These are phyloP conservation scores for Melanotaenia maccullochi DNA, from an alignment of 2,797 vertebrate species.

Conservation along the genomic window DNA sequence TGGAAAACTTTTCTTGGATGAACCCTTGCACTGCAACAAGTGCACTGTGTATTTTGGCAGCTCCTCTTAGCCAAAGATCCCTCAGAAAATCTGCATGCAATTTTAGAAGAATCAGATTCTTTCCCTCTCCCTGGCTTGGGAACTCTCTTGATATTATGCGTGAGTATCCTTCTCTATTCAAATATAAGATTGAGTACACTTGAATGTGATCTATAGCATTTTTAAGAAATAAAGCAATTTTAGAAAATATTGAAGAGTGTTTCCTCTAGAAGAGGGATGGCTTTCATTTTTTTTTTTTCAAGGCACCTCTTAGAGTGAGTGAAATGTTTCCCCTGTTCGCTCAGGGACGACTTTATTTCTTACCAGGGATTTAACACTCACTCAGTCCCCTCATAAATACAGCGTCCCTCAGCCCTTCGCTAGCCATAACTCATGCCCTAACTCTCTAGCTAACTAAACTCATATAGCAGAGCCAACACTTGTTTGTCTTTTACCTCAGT, in stretches of 20 bases:
- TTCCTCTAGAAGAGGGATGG: constrained; percentile 93
- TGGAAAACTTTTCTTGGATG: constrained; percentile 72
- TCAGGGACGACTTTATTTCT: constrained; percentile 99
- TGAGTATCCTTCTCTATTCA: constrained; percentile 67
- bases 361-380: constrained; percentile 98
- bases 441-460: constrained; percentile 87
- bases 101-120: constrained; percentile 78
- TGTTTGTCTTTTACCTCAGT: constrained; percentile 81
- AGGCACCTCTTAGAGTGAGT: constrained; percentile 97
- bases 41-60: constrained; percentile 78
- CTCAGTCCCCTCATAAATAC: constrained; percentile 99
- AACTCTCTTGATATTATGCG: constrained; percentile 61
- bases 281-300: constrained; percentile 92
- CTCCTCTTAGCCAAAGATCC: constrained; percentile 64
- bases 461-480: constrained; percentile 85
- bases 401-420: constrained; percentile 88
- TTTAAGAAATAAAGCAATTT: constrained; percentile 77
- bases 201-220: constrained; percentile 75
- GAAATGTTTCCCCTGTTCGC: constrained; percentile 99
- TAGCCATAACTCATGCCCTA: constrained; percentile 90
- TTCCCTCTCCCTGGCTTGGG: constrained; percentile 64
- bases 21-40: constrained; percentile 81
- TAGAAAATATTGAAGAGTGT: constrained; percentile 83
- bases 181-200: constrained; percentile 74
- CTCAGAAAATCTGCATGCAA: constrained; percentile 73